Conservation (phyloP, 2,797 vertebrate genomes). For the Silurus lanzhouensis region DNA sequence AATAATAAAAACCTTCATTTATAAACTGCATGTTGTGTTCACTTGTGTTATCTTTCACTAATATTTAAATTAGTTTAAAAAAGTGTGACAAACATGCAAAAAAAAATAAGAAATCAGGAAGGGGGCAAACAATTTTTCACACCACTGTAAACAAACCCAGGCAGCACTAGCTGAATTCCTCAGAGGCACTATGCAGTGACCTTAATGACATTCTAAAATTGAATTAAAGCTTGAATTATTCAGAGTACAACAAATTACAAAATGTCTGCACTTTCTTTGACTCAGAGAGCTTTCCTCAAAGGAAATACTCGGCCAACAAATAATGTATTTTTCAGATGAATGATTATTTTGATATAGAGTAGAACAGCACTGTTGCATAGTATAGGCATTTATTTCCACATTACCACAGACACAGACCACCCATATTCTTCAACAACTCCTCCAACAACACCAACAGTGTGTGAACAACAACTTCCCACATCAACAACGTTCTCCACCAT, state of each 20-base stretch:
- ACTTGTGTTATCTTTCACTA: no score
- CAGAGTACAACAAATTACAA: slow-evolving; percentile 15
- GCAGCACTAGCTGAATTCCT: neutral
- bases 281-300: neutral
- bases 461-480: neutral
- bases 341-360: neutral
- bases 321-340: neutral
- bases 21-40: no score
- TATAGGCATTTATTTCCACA: neutral
- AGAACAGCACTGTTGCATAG: neutral
- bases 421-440: neutral
- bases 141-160: neutral
- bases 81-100: no score
- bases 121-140: no score
- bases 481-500: neutral
- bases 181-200: neutral
- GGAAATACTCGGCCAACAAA: neutral
- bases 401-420: neutral
- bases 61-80: no score
- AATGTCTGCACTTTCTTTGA: neutral
- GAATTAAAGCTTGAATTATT: slow-evolving; percentile 5
- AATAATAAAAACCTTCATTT: no score
- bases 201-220: slow-evolving; percentile 22
- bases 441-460: neutral
- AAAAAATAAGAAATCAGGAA: no score